phyloP scores from a whole-genome alignment of 2,888 invertebrate species.

The Mylabris sibirica region DNA sequence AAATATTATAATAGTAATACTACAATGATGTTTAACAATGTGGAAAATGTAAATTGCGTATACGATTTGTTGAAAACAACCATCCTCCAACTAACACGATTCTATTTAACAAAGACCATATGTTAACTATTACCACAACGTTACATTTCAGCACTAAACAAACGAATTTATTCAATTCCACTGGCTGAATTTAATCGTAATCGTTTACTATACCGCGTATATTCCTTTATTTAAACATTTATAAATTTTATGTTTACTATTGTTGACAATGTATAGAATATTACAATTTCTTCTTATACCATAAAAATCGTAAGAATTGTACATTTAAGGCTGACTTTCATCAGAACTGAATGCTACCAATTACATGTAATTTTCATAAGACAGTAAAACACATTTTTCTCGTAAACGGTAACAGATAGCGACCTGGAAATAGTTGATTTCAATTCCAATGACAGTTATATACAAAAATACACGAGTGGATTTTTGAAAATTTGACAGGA shows the following conservation, averaged over 20 bases:
- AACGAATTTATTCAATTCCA: not conserved
- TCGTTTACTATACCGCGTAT: not conserved
- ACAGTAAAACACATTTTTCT: too few relatives aligned
- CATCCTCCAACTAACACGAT: not conserved
- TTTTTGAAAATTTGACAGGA: too few relatives aligned
- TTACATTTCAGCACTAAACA: not conserved
- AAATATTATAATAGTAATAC: not conserved
- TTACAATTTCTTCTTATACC: not conserved
- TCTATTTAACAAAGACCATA: not conserved
- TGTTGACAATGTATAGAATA: not conserved
- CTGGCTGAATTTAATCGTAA: not conserved
- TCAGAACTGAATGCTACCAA: too few relatives aligned
- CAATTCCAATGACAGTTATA: too few relatives aligned
- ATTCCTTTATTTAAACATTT: too few relatives aligned
- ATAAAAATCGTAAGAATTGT: not conserved
- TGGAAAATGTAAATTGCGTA: constrained; percentile 10
- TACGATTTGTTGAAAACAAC: constrained; percentile 5
- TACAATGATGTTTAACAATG: constrained; percentile 15
- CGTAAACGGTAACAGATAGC: too few relatives aligned
- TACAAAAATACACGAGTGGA: too few relatives aligned
- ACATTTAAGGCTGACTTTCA: too few relatives aligned
- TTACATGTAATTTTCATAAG: too few relatives aligned
- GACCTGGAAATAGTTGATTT: too few relatives aligned
- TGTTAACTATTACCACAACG: not conserved
- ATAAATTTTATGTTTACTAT: too few relatives aligned